These are phyloP conservation scores for Sebastes vulpes DNA, from an alignment of 2,797 vertebrate species.

Conservation along the genomic window DNA sequence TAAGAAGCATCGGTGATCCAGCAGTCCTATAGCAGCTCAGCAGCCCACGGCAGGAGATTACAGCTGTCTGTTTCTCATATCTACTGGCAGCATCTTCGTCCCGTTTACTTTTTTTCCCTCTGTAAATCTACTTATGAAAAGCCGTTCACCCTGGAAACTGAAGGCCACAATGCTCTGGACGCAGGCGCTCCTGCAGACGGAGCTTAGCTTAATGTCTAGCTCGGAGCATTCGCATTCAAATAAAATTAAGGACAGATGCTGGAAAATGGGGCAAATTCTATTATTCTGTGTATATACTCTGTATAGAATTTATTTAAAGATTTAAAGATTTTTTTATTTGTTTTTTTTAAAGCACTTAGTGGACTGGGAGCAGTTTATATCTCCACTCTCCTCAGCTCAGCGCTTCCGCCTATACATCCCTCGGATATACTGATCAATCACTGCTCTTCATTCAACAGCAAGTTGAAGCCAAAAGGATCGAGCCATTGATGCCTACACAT, in stretches of 20 bases:
- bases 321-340: background rate
- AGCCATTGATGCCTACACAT: background rate
- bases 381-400: background rate
- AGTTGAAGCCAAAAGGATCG: background rate
- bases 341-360: background rate
- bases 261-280: background rate
- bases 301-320: background rate
- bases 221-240: constrained; percentile 4
- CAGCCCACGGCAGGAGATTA: constrained; percentile 72
- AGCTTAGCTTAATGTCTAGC: constrained; percentile 13
- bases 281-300: background rate
- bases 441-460: background rate
- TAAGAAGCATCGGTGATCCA: constrained; percentile 53
- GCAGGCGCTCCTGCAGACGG: constrained; percentile 8
- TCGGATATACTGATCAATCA: background rate
- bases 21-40: constrained; percentile 53
- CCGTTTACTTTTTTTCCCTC: constrained; percentile 50
- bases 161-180: constrained; percentile 17
- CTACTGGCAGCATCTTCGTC: constrained; percentile 72
- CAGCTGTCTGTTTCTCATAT: constrained; percentile 76
- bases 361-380: background rate
- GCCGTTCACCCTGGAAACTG: constrained; percentile 48
- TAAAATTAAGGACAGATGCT: constrained; percentile 15
- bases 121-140: constrained; percentile 72
- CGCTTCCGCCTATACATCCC: background rate